Percentiles rank a stretch among this genome's conserved stretches.
phyloP scores from a whole-genome alignment of 37 sponge, comb jelly and placozoan species.

The Beroe ovata region DNA sequence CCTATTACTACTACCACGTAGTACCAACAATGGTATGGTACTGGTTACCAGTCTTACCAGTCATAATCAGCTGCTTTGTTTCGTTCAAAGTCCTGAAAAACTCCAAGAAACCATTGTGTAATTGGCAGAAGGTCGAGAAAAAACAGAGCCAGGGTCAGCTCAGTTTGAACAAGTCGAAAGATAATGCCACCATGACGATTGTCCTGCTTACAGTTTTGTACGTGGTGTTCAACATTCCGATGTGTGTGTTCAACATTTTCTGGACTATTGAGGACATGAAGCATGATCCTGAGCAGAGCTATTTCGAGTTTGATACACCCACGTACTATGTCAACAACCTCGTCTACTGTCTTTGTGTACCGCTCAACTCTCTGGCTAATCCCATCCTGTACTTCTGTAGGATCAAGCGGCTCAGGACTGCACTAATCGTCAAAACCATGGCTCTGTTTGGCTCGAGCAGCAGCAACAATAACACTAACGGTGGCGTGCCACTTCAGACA shows the following conservation, averaged over 20 bases:
- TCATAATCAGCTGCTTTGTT: conserved; percentile 18
- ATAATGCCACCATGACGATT: conserved; percentile 52
- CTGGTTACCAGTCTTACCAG: conserved; percentile 48
- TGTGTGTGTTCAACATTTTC: conserved; percentile 47
- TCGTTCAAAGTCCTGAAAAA: conserved; percentile 5
- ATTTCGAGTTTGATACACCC: not conserved
- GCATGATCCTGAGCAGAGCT: not conserved
- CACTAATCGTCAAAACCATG: conserved; percentile 11
- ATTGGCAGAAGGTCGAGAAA: not conserved
- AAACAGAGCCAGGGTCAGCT: not conserved
- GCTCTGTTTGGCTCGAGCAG: not conserved
- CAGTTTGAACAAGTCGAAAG: conserved; percentile 4
- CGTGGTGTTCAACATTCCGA: conserved; percentile 49
- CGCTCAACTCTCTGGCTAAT: conserved; percentile 59
- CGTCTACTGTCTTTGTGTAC: conserved; percentile 52
- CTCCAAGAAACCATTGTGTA: not conserved
- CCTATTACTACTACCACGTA: conserved; percentile 43
- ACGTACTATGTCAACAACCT: conserved; percentile 54
- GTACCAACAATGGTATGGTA: conserved; percentile 61
- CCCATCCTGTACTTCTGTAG: conserved; percentile 45
- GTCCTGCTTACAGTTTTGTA: conserved; percentile 40
- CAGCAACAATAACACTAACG: not conserved
- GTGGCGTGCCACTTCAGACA: not conserved
- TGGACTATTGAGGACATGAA: conserved; percentile 24
- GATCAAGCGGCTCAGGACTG: conserved; percentile 33